A percentile compares a stretch with the other conserved stretches of the same genome.
phyloP scores from a whole-genome alignment of 2,113 vertebrate species.

The Galbula dea region DNA sequence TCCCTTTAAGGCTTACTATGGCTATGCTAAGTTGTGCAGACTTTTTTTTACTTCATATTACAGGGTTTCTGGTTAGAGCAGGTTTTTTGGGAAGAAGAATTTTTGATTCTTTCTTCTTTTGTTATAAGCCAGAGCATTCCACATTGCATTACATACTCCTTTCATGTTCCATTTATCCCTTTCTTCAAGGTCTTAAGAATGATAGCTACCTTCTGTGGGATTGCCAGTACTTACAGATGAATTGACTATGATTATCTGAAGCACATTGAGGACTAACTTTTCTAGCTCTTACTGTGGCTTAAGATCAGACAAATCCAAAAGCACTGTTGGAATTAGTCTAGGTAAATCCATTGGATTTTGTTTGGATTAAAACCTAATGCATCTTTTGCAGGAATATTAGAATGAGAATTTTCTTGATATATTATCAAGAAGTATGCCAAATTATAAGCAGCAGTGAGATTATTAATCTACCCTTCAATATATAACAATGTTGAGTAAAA shows the following conservation, averaged over 20 bases:
- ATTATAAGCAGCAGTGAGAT: background rate
- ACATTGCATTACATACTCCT: background rate
- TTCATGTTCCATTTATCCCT: background rate
- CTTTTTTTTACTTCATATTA: background rate
- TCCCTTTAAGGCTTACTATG: background rate
- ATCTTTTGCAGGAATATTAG: background rate
- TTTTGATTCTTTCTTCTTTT: background rate
- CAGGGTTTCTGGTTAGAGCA: background rate
- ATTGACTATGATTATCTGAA: background rate
- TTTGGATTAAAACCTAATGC: background rate
- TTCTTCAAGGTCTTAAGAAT: background rate
- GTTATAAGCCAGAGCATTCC: background rate
- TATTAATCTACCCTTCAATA: constrained; percentile 3
- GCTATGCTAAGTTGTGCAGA: background rate
- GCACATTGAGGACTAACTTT: constrained; percentile 4
- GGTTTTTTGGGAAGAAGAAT: background rate
- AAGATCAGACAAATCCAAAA: constrained; percentile 2
- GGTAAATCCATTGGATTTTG: constrained; percentile 3
- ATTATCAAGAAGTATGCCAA: background rate
- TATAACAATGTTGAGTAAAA: constrained; percentile 4
- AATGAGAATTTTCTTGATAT: background rate
- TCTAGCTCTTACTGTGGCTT: background rate
- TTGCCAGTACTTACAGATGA: background rate
- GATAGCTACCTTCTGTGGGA: background rate
- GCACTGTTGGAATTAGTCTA: background rate